Evolutionary conservation across 2,113 vertebrate genomes (phyloP).

Genomic region (Podarcis cretensis): DNA sequence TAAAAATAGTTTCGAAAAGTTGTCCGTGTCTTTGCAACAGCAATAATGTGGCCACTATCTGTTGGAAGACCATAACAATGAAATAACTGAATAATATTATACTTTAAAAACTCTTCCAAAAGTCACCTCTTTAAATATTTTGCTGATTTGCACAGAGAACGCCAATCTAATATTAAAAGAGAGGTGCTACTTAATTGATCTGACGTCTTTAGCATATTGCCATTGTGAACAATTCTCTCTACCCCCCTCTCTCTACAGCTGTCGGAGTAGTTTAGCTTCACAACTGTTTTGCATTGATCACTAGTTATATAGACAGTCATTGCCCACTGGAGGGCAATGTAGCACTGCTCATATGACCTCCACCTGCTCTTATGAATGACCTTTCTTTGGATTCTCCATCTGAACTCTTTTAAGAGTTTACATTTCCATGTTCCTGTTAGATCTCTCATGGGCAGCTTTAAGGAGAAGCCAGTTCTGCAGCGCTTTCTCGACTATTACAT

Average conservation of each 20-base stretch:
- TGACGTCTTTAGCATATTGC: constrained; percentile 31
- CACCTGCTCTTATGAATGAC: neutral
- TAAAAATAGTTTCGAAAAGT: neutral
- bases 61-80: constrained; percentile 56
- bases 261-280: neutral
- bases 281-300: neutral
- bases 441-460: constrained; percentile 52
- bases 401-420: constrained; percentile 30
- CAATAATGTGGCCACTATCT: constrained; percentile 36
- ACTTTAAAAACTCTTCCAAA: constrained; percentile 61
- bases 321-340: constrained; percentile 80
- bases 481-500: constrained; percentile 69
- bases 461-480: constrained; percentile 55
- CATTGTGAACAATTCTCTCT: neutral
- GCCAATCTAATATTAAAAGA: constrained; percentile 16
- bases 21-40: neutral
- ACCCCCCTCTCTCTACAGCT: neutral
- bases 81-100: constrained; percentile 61
- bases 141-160: constrained; percentile 21
- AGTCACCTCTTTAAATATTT: constrained; percentile 49
- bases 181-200: constrained; percentile 35
- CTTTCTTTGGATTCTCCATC: constrained; percentile 27
- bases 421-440: constrained; percentile 54
- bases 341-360: constrained; percentile 57
- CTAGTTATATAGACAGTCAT: constrained; percentile 2